phyloP scores from a whole-genome alignment of 2,888 invertebrate species.

The Mylabris sibirica region DNA sequence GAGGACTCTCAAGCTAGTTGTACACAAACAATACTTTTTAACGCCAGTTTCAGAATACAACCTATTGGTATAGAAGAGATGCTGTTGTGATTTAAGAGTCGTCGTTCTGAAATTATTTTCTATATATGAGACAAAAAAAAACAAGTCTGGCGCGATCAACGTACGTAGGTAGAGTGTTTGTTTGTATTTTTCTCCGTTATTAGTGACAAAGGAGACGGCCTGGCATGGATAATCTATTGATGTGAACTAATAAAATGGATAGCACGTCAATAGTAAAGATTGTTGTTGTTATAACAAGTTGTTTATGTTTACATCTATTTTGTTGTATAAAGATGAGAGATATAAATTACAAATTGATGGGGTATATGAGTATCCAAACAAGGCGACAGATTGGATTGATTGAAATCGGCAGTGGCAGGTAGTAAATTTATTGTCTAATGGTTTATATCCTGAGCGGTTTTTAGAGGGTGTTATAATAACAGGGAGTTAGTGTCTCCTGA shows the following conservation, averaged over 20 bases:
- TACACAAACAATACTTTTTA: no score
- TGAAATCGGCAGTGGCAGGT: conserved; percentile 38
- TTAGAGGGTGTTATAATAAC: conserved; percentile 38
- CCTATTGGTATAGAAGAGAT: no score
- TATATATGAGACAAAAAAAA: neutral
- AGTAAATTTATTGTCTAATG: conserved; percentile 39
- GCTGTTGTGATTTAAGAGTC: no score
- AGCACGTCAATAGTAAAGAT: conserved; percentile 2
- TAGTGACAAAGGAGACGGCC: conserved; percentile 1
- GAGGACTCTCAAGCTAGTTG: no score
- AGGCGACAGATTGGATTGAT: conserved; percentile 37
- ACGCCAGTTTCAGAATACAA: no score
- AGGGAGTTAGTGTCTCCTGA: conserved; percentile 36
- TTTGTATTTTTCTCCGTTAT: neutral
- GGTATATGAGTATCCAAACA: conserved; percentile 31
- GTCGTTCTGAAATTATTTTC: conserved; percentile 15
- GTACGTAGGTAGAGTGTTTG: neutral
- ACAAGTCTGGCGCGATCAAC: neutral
- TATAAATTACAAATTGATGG: conserved; percentile 33
- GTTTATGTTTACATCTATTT: conserved; percentile 15
- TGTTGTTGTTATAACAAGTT: conserved; percentile 14
- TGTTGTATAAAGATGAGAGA: conserved; percentile 19
- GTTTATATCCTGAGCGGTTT: conserved; percentile 39
- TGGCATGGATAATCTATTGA: conserved; percentile 9
- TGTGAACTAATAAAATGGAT: conserved; percentile 13